Base-by-base conservation (phyloP, 2,797 vertebrate species). In the Linurgus olivaceus region DNA sequence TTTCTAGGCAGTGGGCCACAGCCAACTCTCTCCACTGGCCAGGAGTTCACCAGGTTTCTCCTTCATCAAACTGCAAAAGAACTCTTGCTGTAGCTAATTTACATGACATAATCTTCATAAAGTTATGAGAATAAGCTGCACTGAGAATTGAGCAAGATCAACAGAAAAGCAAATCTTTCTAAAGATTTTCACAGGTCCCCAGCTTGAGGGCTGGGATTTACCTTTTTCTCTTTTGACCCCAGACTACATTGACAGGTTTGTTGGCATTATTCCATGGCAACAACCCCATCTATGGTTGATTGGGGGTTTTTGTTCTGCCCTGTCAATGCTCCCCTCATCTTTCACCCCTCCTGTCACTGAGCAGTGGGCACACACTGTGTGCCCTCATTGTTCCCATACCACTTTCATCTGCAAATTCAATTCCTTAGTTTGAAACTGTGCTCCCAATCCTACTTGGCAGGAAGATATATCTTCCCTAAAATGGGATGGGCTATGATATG, bases 281-380 rank as follows among this genome's bases (percentile, higher is more conserved):
- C 13, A 77, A 29, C 7, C 52, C 13, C 10, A n/a, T 1, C 17
- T 38, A 12, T 4, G 4, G 33, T 29, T 62, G 78, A 62, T 67
- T 16, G 62, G 37, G 20, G 20, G 14, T 29, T 29, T 71, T 67
- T 61, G 5, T 73, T 59, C 14, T 68, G 37, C 31, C 29, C 26
- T n/a, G 5, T 18, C 10, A 35, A 48, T 7, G 1, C 1, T 7
- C 7, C 7, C 6, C 5, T 55, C 13, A 0, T 37, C 10, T 28
- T 80, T 71, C 19, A 79, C n/a, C 13, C 18, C 31, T 51, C 31
- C 47, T 68, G 13, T 14, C 24, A 48, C 10, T 13, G 9, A n/a
- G 74, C 1, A 1, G 35, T 33, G 26, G 63, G 45, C 48, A 87
- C 75, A 48, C n/a, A 47, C 23, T 1, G 0, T 37, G 16, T 20